These are phyloP conservation scores for Antennarius maculatus DNA, from an alignment of 2,797 vertebrate genomes.

Conservation along the genomic window DNA sequence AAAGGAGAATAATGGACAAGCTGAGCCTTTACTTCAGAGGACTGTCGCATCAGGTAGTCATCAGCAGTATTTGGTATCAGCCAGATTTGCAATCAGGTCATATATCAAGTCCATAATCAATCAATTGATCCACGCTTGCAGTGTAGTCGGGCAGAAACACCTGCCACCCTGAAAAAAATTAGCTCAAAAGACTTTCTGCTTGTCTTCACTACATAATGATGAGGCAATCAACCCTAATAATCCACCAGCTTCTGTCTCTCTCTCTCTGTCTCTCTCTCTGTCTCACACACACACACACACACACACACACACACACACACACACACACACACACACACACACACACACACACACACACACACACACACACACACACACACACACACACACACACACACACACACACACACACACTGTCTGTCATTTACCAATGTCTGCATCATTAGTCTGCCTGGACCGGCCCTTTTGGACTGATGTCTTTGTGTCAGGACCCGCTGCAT, in stretches of 20 bases:
- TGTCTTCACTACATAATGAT: slow-evolving; percentile 69
- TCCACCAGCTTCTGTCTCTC: slow-evolving; percentile 27
- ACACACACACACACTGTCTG: slow-evolving; percentile 22
- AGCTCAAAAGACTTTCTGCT: slow-evolving; percentile 64
- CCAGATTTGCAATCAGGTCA: slow-evolving; percentile 46
- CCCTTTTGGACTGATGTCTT: slow-evolving; percentile 71
- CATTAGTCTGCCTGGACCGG: slow-evolving; percentile 69
- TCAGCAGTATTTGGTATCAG: slow-evolving; percentile 49
- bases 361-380: no score
- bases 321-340: no score
- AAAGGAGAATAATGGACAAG: slow-evolving; percentile 36
- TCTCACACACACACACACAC: slow-evolving; percentile 34
- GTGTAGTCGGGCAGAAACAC: slow-evolving; percentile 63
- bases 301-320: no score
- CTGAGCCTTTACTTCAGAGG: slow-evolving; percentile 41
- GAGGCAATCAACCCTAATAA: slow-evolving; percentile 72
- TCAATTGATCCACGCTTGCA: slow-evolving; percentile 75
- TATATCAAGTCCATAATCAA: slow-evolving; percentile 77
- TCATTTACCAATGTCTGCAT: slow-evolving; percentile 76
- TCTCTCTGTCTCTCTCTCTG: slow-evolving; percentile 37
- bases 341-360: slow-evolving; percentile 9
- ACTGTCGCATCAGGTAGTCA: slow-evolving; percentile 49
- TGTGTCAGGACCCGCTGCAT: slow-evolving; percentile 72
- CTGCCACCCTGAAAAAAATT: slow-evolving; percentile 70
- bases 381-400: slow-evolving; percentile 9